A percentile compares a stretch with the other conserved stretches of the same genome.
Conservation (phyloP, 2,113 vertebrate genomes). For the Triplophysa tibetana region DNA sequence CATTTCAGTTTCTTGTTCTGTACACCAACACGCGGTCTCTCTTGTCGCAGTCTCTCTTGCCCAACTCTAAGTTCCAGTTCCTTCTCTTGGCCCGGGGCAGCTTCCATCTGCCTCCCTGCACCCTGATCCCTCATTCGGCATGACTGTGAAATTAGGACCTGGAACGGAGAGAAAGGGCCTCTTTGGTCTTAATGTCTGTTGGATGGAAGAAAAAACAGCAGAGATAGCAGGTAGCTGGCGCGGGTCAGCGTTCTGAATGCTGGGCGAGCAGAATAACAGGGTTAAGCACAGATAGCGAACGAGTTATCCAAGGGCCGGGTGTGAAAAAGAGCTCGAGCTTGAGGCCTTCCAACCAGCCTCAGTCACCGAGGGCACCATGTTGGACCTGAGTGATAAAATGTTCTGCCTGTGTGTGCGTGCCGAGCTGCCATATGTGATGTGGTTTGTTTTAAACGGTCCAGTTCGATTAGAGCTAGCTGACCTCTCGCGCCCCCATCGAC, state of each 20-base stretch:
- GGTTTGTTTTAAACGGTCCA: background rate
- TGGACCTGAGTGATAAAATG: constrained; percentile 44
- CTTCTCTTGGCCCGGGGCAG: constrained; percentile 67
- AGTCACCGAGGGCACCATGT: constrained; percentile 35
- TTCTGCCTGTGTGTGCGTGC: background rate
- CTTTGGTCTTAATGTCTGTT: constrained; percentile 51
- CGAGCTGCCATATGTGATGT: constrained; percentile 24
- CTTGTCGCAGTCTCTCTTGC: constrained; percentile 16
- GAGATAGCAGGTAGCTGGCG: constrained; percentile 37
- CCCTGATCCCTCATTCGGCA: constrained; percentile 75
- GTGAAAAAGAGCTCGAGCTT: constrained; percentile 21
- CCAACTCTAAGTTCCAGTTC: constrained; percentile 28
- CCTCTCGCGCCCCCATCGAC: constrained; percentile 2
- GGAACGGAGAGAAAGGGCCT: constrained; percentile 51
- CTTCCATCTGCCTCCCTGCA: constrained; percentile 74
- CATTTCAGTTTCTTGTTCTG: constrained; percentile 28
- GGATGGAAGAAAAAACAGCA: constrained; percentile 28
- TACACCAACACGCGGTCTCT: constrained; percentile 4
- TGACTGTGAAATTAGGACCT: constrained; percentile 66
- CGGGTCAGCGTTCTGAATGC: constrained; percentile 31
- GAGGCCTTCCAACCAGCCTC: background rate
- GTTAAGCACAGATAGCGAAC: constrained; percentile 70
- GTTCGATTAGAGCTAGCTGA: constrained; percentile 38
- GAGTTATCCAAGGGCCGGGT: constrained; percentile 60
- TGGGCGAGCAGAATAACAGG: constrained; percentile 47